Conservation (phyloP, 2,888 invertebrate genomes). For the Hydraecia micacea region DNA sequence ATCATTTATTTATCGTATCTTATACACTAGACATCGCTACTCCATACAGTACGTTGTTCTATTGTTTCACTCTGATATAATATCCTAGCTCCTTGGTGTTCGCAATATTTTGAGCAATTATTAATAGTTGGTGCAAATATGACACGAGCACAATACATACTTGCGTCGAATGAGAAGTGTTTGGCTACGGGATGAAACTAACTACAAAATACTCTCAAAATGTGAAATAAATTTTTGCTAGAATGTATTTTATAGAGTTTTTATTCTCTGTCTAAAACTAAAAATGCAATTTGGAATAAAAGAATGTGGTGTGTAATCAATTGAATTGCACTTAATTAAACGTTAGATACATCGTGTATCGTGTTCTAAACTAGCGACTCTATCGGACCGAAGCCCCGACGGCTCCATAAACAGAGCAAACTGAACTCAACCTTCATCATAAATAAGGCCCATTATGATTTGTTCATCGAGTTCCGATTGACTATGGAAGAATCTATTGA, state of each 20-base stretch:
- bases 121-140: conserved; percentile 65
- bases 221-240: conserved; percentile 68
- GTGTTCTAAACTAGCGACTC: conserved; percentile 85
- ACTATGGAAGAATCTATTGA: conserved; percentile 84
- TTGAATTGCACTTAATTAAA: conserved; percentile 79
- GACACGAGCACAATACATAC: conserved; percentile 57
- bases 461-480: conserved; percentile 74
- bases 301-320: conserved; percentile 66
- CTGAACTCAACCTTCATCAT: conserved; percentile 71
- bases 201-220: conserved; percentile 70
- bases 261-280: conserved; percentile 70
- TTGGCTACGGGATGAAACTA: conserved; percentile 69
- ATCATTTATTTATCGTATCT: conserved; percentile 69
- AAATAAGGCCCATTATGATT: conserved; percentile 86
- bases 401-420: conserved; percentile 64
- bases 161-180: conserved; percentile 66
- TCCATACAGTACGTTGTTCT: conserved; percentile 63
- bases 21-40: conserved; percentile 71
- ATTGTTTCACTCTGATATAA: conserved; percentile 51
- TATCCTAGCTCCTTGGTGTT: conserved; percentile 66
- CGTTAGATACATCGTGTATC: conserved; percentile 72
- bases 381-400: conserved; percentile 71
- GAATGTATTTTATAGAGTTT: conserved; percentile 66
- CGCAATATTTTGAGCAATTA: conserved; percentile 73
- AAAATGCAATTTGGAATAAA: conserved; percentile 77